These are phyloP conservation scores for Andrena flavipes DNA, from an alignment of 2,888 invertebrate species.

Conservation along the genomic window DNA sequence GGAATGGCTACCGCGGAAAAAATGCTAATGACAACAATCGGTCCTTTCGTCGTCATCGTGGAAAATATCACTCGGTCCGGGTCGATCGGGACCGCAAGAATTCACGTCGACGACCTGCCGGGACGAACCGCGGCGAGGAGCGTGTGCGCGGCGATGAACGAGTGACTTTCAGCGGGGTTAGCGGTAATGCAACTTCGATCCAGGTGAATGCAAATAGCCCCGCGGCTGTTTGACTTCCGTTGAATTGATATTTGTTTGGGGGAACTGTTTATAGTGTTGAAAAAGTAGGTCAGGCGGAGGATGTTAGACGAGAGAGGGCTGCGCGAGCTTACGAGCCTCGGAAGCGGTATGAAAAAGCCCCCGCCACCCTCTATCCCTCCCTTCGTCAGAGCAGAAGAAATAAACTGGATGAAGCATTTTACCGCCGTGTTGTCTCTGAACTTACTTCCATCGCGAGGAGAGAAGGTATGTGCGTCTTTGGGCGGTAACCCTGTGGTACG, in stretches of 20 bases:
- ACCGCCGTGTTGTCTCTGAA: constrained; percentile 6
- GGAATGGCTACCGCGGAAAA: background rate
- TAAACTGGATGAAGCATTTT: constrained; percentile 31
- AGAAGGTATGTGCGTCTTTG: constrained; percentile 1
- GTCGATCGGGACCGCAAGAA: background rate
- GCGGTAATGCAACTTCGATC: constrained; percentile 32
- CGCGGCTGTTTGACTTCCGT: constrained; percentile 29
- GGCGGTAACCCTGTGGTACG: background rate
- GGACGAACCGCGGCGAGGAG: background rate
- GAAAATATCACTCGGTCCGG: background rate
- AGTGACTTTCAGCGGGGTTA: constrained; percentile 17
- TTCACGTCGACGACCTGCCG: background rate
- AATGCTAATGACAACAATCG: constrained; percentile 60
- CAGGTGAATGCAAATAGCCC: constrained; percentile 31
- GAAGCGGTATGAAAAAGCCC: constrained; percentile 24
- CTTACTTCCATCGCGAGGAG: constrained; percentile 13
- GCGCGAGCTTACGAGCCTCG: background rate
- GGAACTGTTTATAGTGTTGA: constrained; percentile 12
- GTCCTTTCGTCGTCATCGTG: constrained; percentile 63
- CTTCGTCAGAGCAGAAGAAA: constrained; percentile 2
- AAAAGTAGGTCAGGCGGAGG: constrained; percentile 24
- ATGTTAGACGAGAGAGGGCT: constrained; percentile 15
- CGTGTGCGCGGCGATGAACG: background rate
- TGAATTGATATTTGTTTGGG: constrained; percentile 35
- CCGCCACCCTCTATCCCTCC: background rate